phyloP scores from a whole-genome alignment of 2,113 vertebrate genomes.

The Athene cunicularia region DNA sequence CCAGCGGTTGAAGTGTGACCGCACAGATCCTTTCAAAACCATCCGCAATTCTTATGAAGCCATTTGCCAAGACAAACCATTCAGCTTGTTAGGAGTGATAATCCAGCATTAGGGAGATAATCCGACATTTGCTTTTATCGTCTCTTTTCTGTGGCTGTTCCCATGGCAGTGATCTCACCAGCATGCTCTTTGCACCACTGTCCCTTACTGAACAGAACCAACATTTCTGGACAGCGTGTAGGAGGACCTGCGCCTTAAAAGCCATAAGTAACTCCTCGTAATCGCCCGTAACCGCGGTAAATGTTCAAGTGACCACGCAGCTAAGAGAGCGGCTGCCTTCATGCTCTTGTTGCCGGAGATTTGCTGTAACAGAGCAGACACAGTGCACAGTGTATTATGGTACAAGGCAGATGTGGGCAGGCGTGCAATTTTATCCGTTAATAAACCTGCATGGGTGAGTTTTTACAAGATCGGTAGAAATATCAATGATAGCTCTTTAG shows the following conservation, averaged over 20 bases:
- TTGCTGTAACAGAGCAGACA: background rate
- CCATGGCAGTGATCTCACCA: background rate
- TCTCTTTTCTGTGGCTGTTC: background rate
- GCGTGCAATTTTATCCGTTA: background rate
- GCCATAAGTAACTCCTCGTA: background rate
- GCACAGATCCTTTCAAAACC: conserved; percentile 15
- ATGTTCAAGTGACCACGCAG: background rate
- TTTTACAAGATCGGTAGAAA: background rate
- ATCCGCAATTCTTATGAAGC: conserved; percentile 35
- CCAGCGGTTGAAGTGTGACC: conserved; percentile 54
- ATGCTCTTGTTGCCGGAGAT: background rate
- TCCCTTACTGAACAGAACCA: background rate
- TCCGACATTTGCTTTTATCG: conserved; percentile 46
- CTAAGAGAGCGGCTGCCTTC: background rate
- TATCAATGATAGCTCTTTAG: background rate
- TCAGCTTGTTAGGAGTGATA: conserved; percentile 59
- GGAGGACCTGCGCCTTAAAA: background rate
- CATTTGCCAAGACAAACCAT: conserved; percentile 59
- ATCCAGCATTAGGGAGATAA: conserved; percentile 60
- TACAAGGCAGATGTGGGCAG: fast-evolving
- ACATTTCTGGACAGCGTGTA: fast-evolving
- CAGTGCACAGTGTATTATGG: fast-evolving
- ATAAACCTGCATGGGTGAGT: background rate
- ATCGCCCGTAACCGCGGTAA: fast-evolving
- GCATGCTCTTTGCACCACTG: background rate